Conservation (phyloP, 2,113 vertebrate species). For the Rhinopomastus cyanomelas region DNA sequence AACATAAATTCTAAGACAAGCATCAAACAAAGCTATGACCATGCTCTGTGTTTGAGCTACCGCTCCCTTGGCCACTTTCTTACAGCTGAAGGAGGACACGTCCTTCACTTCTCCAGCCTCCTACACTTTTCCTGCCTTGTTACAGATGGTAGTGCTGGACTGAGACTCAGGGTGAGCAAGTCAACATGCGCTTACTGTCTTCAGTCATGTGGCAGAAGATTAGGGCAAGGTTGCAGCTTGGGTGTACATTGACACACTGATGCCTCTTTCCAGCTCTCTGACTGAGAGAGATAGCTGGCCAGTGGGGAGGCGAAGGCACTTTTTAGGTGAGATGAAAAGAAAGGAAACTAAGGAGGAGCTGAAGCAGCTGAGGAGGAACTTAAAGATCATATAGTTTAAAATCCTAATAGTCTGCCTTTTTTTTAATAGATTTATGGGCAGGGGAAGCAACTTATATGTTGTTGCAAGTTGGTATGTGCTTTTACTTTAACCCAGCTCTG, state of each 20-base stretch:
- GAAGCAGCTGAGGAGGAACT: not conserved
- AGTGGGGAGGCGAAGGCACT: not conserved
- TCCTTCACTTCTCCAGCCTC: not conserved
- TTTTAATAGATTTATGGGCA: not conserved
- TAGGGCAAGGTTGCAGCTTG: not conserved
- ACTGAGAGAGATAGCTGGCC: not conserved
- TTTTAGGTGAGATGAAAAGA: not conserved
- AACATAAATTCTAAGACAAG: not conserved
- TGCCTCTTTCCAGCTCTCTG: not conserved
- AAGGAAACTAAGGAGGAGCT: not conserved
- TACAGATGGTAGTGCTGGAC: not conserved
- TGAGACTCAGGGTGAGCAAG: not conserved
- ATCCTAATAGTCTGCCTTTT: not conserved
- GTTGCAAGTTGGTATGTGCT: not conserved
- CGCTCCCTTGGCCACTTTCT: not conserved
- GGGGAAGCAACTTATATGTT: not conserved
- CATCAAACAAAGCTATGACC: not conserved
- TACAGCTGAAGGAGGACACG: not conserved
- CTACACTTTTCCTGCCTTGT: not conserved
- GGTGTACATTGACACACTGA: not conserved
- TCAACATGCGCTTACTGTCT: not conserved
- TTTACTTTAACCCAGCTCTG: not conserved
- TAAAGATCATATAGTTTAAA: not conserved
- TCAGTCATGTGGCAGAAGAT: not conserved
- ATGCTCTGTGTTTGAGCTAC: not conserved